Evolutionary conservation across 2,113 vertebrate genomes (phyloP).

Genomic region (Hippocampus barbouri): DNA sequence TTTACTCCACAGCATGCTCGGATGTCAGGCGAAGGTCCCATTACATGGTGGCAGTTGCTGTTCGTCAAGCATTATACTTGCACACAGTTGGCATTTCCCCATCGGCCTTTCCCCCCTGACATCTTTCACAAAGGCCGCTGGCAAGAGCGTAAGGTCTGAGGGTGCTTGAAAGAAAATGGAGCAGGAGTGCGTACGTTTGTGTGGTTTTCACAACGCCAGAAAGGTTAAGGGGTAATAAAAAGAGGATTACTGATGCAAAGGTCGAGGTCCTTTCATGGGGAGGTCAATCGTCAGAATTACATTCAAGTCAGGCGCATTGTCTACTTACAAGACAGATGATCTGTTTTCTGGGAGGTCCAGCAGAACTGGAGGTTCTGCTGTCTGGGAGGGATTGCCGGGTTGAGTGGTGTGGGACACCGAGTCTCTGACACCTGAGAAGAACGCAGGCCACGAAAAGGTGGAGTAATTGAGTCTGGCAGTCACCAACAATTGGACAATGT

Average conservation of each 20-base stretch:
- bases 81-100: too few species aligned
- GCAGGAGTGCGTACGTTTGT: neutral
- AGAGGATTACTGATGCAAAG: neutral
- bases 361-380: constrained; percentile 79
- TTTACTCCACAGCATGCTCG: too few species aligned
- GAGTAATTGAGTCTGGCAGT: neutral
- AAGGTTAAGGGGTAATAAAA: neutral
- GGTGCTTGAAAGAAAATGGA: constrained; percentile 2
- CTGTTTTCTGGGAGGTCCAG: constrained; percentile 84
- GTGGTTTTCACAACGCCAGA: constrained; percentile 16
- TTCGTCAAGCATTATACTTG: neutral
- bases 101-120: neutral
- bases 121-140: neutral
- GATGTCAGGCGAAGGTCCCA: too few species aligned
- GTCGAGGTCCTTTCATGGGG: neutral
- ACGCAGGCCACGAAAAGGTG: constrained; percentile 14
- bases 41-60: neutral
- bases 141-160: neutral
- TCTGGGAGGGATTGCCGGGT: constrained; percentile 68
- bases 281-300: too few species aligned
- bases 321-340: constrained; percentile 81
- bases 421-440: constrained; percentile 83
- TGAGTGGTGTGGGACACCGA: constrained; percentile 85
- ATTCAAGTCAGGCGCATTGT: neutral
- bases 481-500: neutral